Evolutionary conservation across 2,113 vertebrate genomes (phyloP).

Genomic region (Trichomycterus rosablanca): DNA sequence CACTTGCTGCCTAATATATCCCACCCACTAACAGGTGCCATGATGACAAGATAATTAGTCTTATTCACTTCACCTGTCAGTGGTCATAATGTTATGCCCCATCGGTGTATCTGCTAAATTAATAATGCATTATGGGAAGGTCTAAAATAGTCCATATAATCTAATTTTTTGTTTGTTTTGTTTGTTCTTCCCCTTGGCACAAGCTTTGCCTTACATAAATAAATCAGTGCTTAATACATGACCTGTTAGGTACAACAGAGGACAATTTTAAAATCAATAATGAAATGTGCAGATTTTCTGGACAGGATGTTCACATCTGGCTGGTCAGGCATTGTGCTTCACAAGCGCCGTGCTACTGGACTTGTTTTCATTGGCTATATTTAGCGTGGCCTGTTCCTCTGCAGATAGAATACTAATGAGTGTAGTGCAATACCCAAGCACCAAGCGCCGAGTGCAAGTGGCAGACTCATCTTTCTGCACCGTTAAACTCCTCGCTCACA

Average conservation of each 20-base stretch:
- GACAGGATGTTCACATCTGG: background rate
- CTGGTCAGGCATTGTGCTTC: slow-evolving; percentile 17
- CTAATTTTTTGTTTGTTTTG: too few species aligned
- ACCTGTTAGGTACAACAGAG: slow-evolving; percentile 9
- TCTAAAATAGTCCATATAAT: too few species aligned
- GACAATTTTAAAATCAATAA: slow-evolving; percentile 20
- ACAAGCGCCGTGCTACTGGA: slow-evolving; percentile 44
- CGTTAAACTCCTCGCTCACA: slow-evolving; percentile 24
- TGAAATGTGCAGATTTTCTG: slow-evolving; percentile 4
- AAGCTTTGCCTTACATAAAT: too few species aligned
- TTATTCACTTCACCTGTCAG: too few species aligned
- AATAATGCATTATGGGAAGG: too few species aligned
- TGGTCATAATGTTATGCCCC: too few species aligned
- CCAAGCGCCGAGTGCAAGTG: slow-evolving; percentile 12
- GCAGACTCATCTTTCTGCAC: slow-evolving; percentile 39
- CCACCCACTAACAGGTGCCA: too few species aligned
- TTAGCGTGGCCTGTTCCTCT: slow-evolving; percentile 62
- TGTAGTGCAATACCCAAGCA: slow-evolving; percentile 49
- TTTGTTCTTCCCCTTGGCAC: too few species aligned
- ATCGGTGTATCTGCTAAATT: too few species aligned
- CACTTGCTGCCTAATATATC: too few species aligned
- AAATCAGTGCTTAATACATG: too few species aligned
- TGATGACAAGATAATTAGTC: too few species aligned
- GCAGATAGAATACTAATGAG: slow-evolving; percentile 71
- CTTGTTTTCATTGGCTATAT: slow-evolving; percentile 66